These are phyloP conservation scores for Macrotus californicus DNA, from an alignment of 2,113 vertebrate species.

Conservation along the genomic window DNA sequence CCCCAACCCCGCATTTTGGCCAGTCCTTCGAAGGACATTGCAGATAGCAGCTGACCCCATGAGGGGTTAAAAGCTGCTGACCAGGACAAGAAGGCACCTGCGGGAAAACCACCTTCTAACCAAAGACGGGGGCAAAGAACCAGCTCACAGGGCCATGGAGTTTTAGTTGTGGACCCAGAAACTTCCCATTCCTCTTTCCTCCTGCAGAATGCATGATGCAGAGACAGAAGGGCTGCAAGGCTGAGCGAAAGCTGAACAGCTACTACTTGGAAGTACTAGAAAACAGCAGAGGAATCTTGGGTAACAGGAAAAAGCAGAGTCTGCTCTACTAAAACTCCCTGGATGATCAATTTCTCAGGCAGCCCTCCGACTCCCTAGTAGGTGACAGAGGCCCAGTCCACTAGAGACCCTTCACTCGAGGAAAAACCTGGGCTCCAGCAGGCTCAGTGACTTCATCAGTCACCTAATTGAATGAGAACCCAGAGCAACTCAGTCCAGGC, in stretches of 20 bases:
- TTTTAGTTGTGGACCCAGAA: neutral
- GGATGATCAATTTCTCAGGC: neutral
- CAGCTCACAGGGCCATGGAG: neutral
- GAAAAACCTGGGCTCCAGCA: conserved; percentile 34
- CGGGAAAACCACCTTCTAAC: neutral
- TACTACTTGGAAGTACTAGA: neutral
- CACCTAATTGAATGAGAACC: conserved; percentile 72
- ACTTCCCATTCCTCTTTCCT: neutral
- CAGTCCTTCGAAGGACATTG: neutral
- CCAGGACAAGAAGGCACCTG: neutral
- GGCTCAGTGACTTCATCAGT: conserved; percentile 64
- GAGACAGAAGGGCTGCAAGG: neutral
- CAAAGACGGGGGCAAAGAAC: neutral
- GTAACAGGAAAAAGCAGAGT: neutral
- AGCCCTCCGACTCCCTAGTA: neutral
- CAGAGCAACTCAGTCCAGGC: conserved; percentile 61
- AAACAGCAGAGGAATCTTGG: neutral
- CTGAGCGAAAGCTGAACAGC: neutral
- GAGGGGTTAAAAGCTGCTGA: neutral
- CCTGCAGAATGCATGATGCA: neutral
- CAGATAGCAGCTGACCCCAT: neutral
- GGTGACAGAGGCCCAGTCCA: neutral
- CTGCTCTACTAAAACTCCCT: neutral
- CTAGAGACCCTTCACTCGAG: neutral
- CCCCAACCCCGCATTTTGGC: neutral